Percentiles rank a stretch among this genome's conserved stretches.
phyloP scores from a whole-genome alignment of 1,140 invertebrate genomes.

The Spodoptera litura region DNA sequence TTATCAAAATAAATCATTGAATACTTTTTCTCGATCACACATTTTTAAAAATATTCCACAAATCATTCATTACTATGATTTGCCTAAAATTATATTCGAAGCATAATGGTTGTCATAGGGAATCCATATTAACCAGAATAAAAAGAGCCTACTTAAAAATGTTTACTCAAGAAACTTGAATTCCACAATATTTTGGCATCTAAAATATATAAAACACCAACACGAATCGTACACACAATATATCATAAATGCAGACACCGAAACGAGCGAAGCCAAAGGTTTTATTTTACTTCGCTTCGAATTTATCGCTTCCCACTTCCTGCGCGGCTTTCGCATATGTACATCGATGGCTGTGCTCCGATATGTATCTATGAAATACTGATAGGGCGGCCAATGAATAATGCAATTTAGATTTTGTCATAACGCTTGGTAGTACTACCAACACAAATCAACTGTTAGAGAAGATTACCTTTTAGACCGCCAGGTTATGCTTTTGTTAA shows the following conservation, averaged over 20 bases:
- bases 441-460: too few species aligned
- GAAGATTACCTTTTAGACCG: too few species aligned
- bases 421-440: neutral
- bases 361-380: constrained; percentile 54
- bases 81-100: too few species aligned
- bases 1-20: too few species aligned
- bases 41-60: too few species aligned
- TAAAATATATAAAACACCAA: constrained; percentile 31
- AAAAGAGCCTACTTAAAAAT: too few species aligned
- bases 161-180: neutral
- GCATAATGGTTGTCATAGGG: too few species aligned
- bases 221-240: constrained; percentile 46
- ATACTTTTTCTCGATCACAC: too few species aligned
- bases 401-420: constrained; percentile 36
- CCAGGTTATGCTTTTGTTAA: too few species aligned
- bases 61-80: too few species aligned
- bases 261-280: constrained; percentile 56
- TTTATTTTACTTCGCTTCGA: constrained; percentile 63
- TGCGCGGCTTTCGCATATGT: constrained; percentile 49
- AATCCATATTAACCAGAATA: too few species aligned
- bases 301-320: constrained; percentile 66
- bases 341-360: constrained; percentile 53
- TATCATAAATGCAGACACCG: constrained; percentile 63
- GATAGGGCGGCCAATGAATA: constrained; percentile 39
- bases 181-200: constrained; percentile 14